Conservation (phyloP, 2,888 invertebrate species). For the Bursaphelenchus okinawaensis region DNA sequence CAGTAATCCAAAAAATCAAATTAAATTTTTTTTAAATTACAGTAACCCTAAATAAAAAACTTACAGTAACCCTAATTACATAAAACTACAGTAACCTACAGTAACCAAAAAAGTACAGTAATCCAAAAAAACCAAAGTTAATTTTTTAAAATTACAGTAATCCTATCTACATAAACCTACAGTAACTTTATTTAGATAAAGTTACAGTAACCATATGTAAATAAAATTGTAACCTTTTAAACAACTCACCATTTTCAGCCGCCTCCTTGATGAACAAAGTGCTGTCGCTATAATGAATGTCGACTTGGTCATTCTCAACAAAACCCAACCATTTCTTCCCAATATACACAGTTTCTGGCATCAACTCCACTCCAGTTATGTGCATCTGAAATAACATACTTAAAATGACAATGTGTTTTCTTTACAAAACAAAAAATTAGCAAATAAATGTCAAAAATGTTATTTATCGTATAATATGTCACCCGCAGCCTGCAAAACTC, state of each 20-base stretch:
- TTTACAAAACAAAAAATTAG: neutral
- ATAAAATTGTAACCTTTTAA: neutral
- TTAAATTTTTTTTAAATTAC: too few species aligned
- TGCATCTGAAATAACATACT: too few species aligned
- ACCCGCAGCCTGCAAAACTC: neutral
- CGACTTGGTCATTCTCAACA: neutral
- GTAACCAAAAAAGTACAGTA: too few species aligned
- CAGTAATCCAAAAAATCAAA: too few species aligned
- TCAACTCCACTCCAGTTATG: neutral
- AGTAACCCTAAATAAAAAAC: too few species aligned
- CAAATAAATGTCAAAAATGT: neutral
- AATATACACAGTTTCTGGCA: neutral
- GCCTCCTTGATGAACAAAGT: neutral
- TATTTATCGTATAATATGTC: neutral
- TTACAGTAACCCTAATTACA: too few species aligned
- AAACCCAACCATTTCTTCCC: neutral
- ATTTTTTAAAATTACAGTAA: too few species aligned
- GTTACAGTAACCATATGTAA: neutral
- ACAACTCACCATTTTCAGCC: neutral
- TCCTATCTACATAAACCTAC: too few species aligned
- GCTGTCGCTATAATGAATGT: neutral
- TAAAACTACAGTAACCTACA: too few species aligned
- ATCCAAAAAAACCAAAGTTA: too few species aligned
- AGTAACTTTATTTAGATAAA: too few species aligned
- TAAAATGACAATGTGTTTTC: too few species aligned